Evolutionary conservation across 2,888 invertebrate species (phyloP).

Genomic region (Phaedon cochleariae): DNA sequence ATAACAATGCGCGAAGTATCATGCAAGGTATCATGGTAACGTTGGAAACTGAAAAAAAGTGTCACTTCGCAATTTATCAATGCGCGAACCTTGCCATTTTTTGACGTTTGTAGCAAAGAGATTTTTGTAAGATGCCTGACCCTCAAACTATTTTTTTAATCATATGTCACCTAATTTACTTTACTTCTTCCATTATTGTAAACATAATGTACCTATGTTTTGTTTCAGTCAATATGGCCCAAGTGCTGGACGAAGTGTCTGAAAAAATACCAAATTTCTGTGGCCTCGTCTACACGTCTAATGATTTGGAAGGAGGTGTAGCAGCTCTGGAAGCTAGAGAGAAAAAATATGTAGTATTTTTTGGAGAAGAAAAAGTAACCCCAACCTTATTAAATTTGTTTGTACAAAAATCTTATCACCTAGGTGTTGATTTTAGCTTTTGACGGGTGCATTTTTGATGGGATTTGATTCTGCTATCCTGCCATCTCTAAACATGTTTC

Average conservation of each 20-base stretch:
- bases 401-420: too few relatives aligned
- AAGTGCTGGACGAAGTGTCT: slow-evolving; percentile 71
- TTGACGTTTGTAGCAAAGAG: too few relatives aligned
- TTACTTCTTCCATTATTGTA: too few relatives aligned
- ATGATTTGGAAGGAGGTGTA: slow-evolving; percentile 73
- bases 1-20: too few relatives aligned
- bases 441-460: slow-evolving; percentile 71
- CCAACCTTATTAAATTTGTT: not conserved
- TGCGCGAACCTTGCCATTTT: too few relatives aligned
- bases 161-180: too few relatives aligned
- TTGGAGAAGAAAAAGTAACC: slow-evolving; percentile 74
- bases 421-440: slow-evolving; percentile 64
- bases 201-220: too few relatives aligned
- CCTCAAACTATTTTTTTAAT: too few relatives aligned
- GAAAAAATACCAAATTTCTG: slow-evolving; percentile 75
- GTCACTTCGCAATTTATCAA: too few relatives aligned
- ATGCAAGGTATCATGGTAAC: too few relatives aligned
- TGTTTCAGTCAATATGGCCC: slow-evolving; percentile 75
- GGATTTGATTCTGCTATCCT: slow-evolving; percentile 79
- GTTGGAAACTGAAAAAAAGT: too few relatives aligned
- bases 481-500: slow-evolving; percentile 74
- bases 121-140: too few relatives aligned
- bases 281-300: slow-evolving; percentile 83
- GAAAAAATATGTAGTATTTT: slow-evolving; percentile 43
- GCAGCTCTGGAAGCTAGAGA: slow-evolving; percentile 48